Evolutionary conservation across 2,888 invertebrate species (phyloP), one percentile per base, ranked within the genome.

Genomic region (Prostheceraeus crozeri): DNA sequence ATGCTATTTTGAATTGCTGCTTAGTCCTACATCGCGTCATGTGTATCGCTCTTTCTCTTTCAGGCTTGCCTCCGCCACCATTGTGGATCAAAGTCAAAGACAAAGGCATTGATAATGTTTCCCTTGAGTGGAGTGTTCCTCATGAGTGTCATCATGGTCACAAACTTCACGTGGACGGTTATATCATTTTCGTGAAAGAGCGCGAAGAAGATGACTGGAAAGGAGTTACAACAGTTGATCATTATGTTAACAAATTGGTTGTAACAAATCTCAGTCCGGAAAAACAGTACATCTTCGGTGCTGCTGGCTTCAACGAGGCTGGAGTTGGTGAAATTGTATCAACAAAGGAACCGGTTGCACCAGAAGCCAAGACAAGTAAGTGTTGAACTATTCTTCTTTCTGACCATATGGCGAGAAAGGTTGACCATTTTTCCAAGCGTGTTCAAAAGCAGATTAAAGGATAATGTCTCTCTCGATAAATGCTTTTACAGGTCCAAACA

Each of bases 61-160:
- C 16, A 19, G 33, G 25, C 31, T 31, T 16, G 4, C 58, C 59
- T 61, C 61, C 62, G 3, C 28, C 59, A 19, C 59, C 60, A 21
- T 40, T 28, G 14, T 60, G 57, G 56, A 60, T 60, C 4, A 60
- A 61, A 46, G 60, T 60, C 1, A 61, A 36, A 25, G 60, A 60
- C 16, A 60, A 60, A 31, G 59, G 57, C 8, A n/a, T 25, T 10
- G 45, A 35, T 3, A 60, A 27, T 31, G 30, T 60, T 1, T 27
- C 60, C 4, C 25, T 60, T 4, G 36, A 60, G 45, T 60, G 60
- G 60, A 19, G 45, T 1, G 46, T 60, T 14, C 60, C 60, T 27
- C 40, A 35, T 16, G 60, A 60, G 25, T 60, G 40, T 25, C 14
- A 28, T 3, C 36, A 35, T 28, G 60, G 45, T 6, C 35, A 40